phyloP scores from a whole-genome alignment of 2,113 vertebrate genomes.

The Shinisaurus crocodilurus region DNA sequence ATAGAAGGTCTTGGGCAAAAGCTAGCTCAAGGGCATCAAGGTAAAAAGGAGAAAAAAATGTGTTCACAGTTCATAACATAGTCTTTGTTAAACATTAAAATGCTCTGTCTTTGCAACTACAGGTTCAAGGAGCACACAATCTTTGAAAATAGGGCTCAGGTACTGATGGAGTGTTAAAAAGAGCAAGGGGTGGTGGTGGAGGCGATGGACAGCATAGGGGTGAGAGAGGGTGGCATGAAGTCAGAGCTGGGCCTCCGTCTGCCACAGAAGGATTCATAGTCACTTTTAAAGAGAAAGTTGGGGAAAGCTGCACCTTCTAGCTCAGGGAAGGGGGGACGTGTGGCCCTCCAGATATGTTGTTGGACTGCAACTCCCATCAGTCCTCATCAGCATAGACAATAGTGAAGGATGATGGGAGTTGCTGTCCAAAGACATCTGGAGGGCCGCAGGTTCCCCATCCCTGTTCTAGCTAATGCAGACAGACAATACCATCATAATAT shows the following conservation, averaged over 20 bases:
- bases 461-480: too few relatives aligned
- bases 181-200: background rate
- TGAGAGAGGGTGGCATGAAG: background rate
- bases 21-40: background rate
- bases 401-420: too few relatives aligned
- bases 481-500: background rate
- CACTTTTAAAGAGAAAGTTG: background rate
- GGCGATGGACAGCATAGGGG: background rate
- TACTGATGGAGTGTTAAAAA: background rate
- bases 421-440: background rate
- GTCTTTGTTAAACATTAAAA: background rate
- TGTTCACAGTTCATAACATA: background rate
- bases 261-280: background rate
- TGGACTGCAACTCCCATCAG: too few relatives aligned
- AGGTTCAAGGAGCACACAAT: background rate
- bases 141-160: background rate
- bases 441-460: too few relatives aligned
- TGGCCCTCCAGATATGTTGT: background rate
- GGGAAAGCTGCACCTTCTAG: background rate
- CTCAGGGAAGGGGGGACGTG: background rate
- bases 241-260: background rate
- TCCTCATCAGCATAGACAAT: too few relatives aligned
- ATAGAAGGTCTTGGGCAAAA: background rate
- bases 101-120: background rate
- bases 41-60: background rate